These are phyloP conservation scores for Melieria picta DNA, from an alignment of 2,888 invertebrate genomes.

Conservation along the genomic window DNA sequence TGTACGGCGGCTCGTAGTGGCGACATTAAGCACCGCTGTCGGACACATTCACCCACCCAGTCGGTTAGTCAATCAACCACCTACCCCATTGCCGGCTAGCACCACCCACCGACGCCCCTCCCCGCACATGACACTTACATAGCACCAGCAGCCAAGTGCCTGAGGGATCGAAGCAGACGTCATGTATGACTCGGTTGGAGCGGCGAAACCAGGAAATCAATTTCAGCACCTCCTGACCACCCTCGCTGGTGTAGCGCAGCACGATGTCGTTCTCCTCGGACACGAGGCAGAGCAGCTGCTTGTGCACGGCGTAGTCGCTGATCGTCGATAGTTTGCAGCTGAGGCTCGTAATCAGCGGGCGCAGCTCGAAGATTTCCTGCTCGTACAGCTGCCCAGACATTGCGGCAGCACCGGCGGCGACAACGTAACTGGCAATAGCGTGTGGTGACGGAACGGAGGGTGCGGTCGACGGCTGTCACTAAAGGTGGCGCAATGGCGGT, in stretches of 20 bases:
- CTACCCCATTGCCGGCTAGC: neutral
- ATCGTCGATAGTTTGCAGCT: slow-evolving; percentile 64
- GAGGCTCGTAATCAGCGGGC: slow-evolving; percentile 63
- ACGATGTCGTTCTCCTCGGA: slow-evolving; percentile 65
- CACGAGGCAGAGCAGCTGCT: slow-evolving; percentile 64
- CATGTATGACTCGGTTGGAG: slow-evolving; percentile 68
- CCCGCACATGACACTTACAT: slow-evolving; percentile 56
- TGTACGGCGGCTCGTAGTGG: neutral
- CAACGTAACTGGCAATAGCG: no score
- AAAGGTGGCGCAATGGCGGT: no score
- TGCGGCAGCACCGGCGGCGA: neutral
- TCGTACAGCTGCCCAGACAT: slow-evolving; percentile 45
- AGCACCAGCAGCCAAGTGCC: slow-evolving; percentile 69
- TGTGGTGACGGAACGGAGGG: no score
- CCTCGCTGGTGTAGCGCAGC: slow-evolving; percentile 59
- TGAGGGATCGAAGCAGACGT: slow-evolving; percentile 84
- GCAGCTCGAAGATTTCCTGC: slow-evolving; percentile 59
- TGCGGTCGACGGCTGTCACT: no score
- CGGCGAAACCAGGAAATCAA: slow-evolving; percentile 64
- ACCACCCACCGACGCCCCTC: neutral
- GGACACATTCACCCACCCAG: neutral
- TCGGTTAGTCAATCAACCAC: neutral
- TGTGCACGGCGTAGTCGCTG: slow-evolving; percentile 59
- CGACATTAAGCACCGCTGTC: neutral
- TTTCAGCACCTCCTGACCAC: slow-evolving; percentile 61